Conservation (phyloP, 2,113 vertebrate genomes). For the Crotophaga sulcirostris region DNA sequence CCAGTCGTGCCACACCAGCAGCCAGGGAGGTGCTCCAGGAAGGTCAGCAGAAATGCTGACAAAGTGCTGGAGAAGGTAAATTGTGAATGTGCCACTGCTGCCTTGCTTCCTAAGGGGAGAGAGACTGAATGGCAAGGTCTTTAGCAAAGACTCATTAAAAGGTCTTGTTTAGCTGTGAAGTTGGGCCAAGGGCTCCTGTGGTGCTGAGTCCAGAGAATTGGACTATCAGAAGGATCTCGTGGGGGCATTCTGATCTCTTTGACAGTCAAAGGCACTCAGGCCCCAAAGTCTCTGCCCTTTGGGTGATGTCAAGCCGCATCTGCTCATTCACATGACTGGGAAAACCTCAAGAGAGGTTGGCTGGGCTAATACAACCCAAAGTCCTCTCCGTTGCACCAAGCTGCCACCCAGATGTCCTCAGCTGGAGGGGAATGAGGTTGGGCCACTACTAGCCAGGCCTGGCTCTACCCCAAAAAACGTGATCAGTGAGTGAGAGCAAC, state of each 20-base stretch:
- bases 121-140: neutral
- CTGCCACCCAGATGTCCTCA: neutral
- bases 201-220: neutral
- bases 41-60: neutral
- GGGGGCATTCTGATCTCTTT: neutral
- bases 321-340: neutral
- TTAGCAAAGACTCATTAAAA: neutral
- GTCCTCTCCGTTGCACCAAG: neutral
- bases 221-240: neutral
- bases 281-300: neutral
- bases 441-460: neutral
- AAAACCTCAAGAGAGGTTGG: neutral
- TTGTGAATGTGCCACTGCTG: neutral
- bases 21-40: neutral
- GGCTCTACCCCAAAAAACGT: rapidly evolving
- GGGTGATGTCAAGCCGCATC: neutral
- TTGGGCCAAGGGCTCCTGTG: neutral
- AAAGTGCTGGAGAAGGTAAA: neutral
- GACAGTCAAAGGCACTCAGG: neutral
- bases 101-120: neutral
- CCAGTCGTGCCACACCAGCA: neutral
- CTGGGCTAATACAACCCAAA: neutral
- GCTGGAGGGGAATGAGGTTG: neutral
- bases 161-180: neutral
- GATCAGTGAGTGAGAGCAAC: neutral